Evolutionary conservation across 30 jellyfish, hydroid and myxozoan genomes (phyloP), one percentile per base, ranked within the genome.

Genomic region (Phacellophora camtschatica): DNA sequence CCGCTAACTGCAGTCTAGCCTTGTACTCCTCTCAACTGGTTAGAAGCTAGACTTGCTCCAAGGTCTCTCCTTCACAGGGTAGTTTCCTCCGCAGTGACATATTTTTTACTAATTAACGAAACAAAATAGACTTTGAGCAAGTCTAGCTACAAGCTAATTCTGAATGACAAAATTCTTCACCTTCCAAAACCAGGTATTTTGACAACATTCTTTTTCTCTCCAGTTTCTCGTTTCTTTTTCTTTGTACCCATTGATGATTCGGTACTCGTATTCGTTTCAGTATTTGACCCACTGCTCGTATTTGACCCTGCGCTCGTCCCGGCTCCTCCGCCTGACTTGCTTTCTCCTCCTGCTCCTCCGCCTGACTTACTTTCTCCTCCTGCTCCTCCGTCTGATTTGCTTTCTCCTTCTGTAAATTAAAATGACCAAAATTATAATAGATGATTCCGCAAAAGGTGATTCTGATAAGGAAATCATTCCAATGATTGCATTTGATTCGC

Each of bases 211-310:
- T 74, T 74, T 51, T 74, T 74, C 22, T 53, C 33, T 19, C 62
- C 81, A 4, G 66, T 70, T 27, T 75, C 83, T 54, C 77, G 49
- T 68, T 84, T 81, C 75, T 71, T 71, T 27, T 77, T 77, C 58
- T 76, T 74, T 5, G 88, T 89, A 31, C 97, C 97, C 92, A 90
- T 77, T 0, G 97, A 90, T 3, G 97, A 82, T 68, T 82, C 97
- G 7, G 96, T 90, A 68, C 85, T 84, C 23, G 97, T 82, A 9
- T 89, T 19, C 27, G 97, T 90, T 73, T 90, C 97, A 0, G 97
- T 82, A 25, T 65, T 82, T 18, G 97, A 90, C 10, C 95, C 95
- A 34, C 95, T 84, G 56, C 85, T 62, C 15, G 95, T 74, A 33
- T 73, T 74, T 8, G 89, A 71, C 6, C 95, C 95, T 13, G 95